Conservation (phyloP, 2,797 vertebrate genomes). For the Setipinna tenuifilis region DNA sequence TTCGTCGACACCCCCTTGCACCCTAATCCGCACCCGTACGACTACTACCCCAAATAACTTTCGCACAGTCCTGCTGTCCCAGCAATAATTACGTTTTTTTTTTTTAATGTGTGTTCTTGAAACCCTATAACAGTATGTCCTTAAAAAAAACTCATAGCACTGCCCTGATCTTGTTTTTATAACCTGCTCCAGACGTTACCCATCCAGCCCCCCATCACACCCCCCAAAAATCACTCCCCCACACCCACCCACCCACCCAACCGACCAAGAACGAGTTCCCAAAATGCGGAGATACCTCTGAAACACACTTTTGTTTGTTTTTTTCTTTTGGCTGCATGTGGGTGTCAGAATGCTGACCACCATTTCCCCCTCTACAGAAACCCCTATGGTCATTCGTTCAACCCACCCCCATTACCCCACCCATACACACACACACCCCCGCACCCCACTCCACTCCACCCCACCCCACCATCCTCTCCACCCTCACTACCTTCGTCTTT, state of each 20-base stretch:
- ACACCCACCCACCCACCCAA: not conserved
- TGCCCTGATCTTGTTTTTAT: not conserved
- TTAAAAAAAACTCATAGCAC: not conserved
- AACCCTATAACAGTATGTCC: not conserved
- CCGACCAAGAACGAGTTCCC: not conserved
- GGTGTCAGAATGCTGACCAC: not conserved
- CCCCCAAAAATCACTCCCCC: no score
- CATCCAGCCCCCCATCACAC: no score
- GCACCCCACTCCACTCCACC: no score
- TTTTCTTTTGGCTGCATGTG: constrained; percentile 2
- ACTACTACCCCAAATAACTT: constrained; percentile 18
- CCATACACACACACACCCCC: no score
- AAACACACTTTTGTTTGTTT: not conserved
- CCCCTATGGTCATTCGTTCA: not conserved
- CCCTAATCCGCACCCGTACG: not conserved
- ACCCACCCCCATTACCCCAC: not conserved
- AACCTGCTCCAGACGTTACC: no score
- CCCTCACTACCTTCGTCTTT: not conserved
- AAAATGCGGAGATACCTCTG: not conserved
- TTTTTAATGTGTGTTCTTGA: not conserved
- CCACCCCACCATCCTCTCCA: not conserved
- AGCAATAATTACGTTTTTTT: constrained; percentile 19
- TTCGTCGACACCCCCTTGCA: not conserved
- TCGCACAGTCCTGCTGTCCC: not conserved
- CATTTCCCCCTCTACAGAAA: not conserved